Evolutionary conservation across 2,113 vertebrate genomes (phyloP).

Genomic region (Tenebrosternarchus preto): DNA sequence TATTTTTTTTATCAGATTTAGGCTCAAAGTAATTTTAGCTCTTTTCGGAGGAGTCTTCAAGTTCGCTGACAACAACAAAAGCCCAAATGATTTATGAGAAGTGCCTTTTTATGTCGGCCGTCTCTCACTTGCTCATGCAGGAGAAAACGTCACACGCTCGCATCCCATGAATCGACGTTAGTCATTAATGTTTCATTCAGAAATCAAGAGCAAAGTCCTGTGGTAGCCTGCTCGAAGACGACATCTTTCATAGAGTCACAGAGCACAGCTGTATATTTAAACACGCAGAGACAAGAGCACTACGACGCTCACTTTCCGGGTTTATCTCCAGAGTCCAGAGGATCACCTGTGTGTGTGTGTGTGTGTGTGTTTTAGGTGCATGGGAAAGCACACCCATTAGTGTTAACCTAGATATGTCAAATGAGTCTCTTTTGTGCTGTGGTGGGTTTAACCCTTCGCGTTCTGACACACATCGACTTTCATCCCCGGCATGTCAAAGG

Average conservation of each 20-base stretch:
- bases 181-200: slow-evolving; percentile 50
- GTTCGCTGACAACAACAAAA: slow-evolving; percentile 45
- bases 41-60: slow-evolving; percentile 1
- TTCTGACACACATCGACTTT: slow-evolving; percentile 35
- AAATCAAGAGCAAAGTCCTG: slow-evolving; percentile 7
- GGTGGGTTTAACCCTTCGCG: slow-evolving; percentile 54
- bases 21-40: slow-evolving; percentile 29
- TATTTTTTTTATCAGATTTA: slow-evolving; percentile 21
- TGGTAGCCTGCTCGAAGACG: neutral
- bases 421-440: slow-evolving; percentile 59
- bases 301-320: neutral
- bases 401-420: slow-evolving; percentile 78
- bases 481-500: neutral
- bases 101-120: slow-evolving; percentile 57
- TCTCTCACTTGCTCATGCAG: slow-evolving; percentile 33
- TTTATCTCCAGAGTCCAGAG: slow-evolving; percentile 34
- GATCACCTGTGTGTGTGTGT: slow-evolving; percentile 32
- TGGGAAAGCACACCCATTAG: slow-evolving; percentile 66
- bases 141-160: slow-evolving; percentile 30
- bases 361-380: slow-evolving; percentile 20
- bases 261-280: slow-evolving; percentile 7
- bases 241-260: neutral
- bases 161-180: slow-evolving; percentile 41
- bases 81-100: slow-evolving; percentile 64
- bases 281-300: neutral